Percentiles rank a stretch among this genome's conserved stretches.
phyloP scores from a whole-genome alignment of 30 jellyfish, hydroid and myxozoan genomes.

The Chrysaora quinquecirrha region DNA sequence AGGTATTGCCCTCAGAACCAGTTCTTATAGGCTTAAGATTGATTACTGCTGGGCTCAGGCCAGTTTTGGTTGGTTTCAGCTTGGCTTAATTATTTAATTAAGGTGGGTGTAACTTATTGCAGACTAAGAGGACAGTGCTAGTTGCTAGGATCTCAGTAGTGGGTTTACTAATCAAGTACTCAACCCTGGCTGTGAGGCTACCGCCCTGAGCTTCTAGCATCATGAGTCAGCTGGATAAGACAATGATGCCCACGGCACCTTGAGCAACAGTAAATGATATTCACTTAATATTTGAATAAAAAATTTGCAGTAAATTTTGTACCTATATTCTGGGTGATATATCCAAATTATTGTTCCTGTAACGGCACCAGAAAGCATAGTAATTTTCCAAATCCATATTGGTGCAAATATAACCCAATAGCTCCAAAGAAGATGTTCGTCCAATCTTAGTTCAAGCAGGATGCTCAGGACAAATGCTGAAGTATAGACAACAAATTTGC shows the following conservation, averaged over 20 bases:
- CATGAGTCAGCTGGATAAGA: too few relatives aligned
- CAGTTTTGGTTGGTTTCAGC: too few relatives aligned
- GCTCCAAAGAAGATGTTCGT: slow-evolving; percentile 73
- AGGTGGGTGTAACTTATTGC: too few relatives aligned
- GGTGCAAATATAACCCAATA: slow-evolving; percentile 79
- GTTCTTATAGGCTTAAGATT: too few relatives aligned
- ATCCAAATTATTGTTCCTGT: slow-evolving; percentile 88
- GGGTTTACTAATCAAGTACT: background rate
- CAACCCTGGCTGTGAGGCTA: too few relatives aligned
- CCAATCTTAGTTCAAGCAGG: slow-evolving; percentile 79
- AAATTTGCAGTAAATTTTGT: background rate
- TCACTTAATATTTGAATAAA: background rate
- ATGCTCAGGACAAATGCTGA: slow-evolving; percentile 72
- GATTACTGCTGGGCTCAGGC: too few relatives aligned
- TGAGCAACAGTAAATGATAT: background rate
- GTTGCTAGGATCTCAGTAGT: too few relatives aligned
- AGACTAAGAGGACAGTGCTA: too few relatives aligned
- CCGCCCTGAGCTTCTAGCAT: too few relatives aligned
- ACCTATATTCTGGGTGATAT: slow-evolving; percentile 98
- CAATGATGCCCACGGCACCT: background rate
- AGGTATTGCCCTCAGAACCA: too few relatives aligned
- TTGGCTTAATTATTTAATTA: too few relatives aligned
- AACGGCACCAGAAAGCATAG: slow-evolving; percentile 79
- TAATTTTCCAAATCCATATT: slow-evolving; percentile 91
- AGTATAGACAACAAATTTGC: slow-evolving; percentile 86